A percentile compares a stretch with the other conserved stretches of the same genome.
phyloP scores from a whole-genome alignment of 2,797 vertebrate species.

The Emydoidea blandingii region DNA sequence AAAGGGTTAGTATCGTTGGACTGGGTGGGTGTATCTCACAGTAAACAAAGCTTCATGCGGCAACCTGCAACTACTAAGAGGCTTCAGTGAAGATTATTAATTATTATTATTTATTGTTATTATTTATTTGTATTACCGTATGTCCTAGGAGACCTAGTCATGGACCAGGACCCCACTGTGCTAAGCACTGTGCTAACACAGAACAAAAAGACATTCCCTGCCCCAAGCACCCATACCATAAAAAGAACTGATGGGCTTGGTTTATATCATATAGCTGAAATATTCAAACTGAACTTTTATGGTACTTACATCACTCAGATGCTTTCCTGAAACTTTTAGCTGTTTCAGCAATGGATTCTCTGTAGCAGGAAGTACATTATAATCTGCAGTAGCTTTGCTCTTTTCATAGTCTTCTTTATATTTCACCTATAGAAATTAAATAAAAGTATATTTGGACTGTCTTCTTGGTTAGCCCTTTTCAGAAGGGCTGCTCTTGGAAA shows the following conservation, averaged over 20 bases:
- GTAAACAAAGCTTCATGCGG: neutral
- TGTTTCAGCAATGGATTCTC: constrained; percentile 94
- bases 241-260: neutral
- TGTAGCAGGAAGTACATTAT: constrained; percentile 96
- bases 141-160: neutral
- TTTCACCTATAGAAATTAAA: constrained; percentile 84
- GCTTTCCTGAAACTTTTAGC: constrained; percentile 89
- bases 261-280: neutral
- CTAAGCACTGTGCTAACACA: no score
- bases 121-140: neutral
- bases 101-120: no score
- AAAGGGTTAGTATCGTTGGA: accelerated
- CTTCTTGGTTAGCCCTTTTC: neutral
- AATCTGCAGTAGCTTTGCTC: constrained; percentile 88
- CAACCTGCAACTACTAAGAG: neutral
- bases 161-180: neutral
- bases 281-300: neutral
- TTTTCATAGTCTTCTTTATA: constrained; percentile 97
- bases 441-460: neutral
- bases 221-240: neutral
- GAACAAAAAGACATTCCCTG: neutral
- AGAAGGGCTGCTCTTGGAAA: neutral
- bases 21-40: neutral
- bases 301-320: constrained; percentile 93
- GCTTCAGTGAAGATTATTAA: neutral